Evolutionary conservation across 2,113 vertebrate species (phyloP).

Genomic region (Lonchura striata): DNA sequence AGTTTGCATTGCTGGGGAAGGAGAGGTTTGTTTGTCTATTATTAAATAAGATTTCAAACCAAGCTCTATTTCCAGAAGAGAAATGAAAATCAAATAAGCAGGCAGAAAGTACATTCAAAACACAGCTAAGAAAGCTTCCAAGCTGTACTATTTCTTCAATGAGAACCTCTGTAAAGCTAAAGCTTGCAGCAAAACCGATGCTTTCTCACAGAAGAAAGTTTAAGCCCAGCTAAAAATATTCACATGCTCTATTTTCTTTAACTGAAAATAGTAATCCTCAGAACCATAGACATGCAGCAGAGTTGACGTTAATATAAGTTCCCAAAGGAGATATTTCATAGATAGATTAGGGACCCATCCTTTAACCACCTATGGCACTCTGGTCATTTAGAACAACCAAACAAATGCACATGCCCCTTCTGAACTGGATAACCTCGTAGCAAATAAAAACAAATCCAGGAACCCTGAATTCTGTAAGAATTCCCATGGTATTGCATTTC

Average conservation of each 20-base stretch:
- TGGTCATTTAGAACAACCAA: background rate
- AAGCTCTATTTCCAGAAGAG: constrained; percentile 2
- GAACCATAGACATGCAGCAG: background rate
- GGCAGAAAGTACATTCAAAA: background rate
- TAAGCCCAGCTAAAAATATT: constrained; percentile 4
- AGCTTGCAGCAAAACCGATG: background rate
- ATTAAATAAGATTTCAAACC: constrained; percentile 41
- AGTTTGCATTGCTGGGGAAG: background rate
- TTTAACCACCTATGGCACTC: background rate
- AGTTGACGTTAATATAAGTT: background rate
- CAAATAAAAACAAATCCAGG: background rate
- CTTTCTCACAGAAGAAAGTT: constrained; percentile 13
- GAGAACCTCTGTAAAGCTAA: background rate
- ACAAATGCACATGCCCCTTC: background rate
- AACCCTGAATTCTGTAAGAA: background rate
- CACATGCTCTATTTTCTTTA: background rate
- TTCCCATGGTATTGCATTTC: background rate
- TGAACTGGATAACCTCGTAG: background rate
- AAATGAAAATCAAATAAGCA: background rate
- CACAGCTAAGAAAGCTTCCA: background rate
- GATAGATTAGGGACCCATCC: background rate
- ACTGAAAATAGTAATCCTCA: constrained; percentile 16
- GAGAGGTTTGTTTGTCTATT: constrained; percentile 20
- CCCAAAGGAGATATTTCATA: background rate
- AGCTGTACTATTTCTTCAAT: background rate